Evolutionary conservation across 2,113 vertebrate species (phyloP).

Genomic region (Phodopus roborovskii): DNA sequence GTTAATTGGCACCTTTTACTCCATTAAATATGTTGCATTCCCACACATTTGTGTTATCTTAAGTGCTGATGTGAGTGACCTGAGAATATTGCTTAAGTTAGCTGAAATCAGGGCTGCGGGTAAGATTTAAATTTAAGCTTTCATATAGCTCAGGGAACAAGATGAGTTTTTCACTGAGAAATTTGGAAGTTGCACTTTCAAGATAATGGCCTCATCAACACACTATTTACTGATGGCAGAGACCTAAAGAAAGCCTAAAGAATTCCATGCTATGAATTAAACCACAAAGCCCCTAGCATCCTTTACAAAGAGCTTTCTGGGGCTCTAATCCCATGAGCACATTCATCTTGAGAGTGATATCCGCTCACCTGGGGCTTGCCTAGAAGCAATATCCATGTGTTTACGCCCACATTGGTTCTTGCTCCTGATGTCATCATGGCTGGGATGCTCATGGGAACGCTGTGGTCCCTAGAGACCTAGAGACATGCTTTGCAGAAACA

Average conservation of each 20-base stretch:
- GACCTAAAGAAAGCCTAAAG: not conserved
- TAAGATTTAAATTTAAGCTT: conserved; percentile 11
- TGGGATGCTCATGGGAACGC: not conserved
- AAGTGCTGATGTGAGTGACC: not conserved
- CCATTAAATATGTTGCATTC: not conserved
- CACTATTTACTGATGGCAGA: conserved; percentile 5
- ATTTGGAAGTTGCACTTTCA: conserved; percentile 9
- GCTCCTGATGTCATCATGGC: not conserved
- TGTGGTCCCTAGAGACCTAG: conserved; percentile 21
- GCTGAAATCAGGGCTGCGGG: not conserved
- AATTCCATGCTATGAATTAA: conserved; percentile 24
- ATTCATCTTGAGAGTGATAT: not conserved
- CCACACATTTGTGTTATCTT: not conserved
- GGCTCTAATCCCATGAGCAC: not conserved
- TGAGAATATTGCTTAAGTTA: not conserved
- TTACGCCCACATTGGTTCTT: not conserved
- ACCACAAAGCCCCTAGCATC: not conserved
- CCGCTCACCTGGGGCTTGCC: not conserved
- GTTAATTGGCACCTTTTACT: not conserved
- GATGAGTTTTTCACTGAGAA: not conserved
- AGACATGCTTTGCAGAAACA: not conserved
- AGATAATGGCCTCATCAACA: not conserved
- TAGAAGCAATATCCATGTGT: not conserved
- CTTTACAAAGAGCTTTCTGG: not conserved
- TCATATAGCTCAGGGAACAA: not conserved